phyloP scores from a whole-genome alignment of 2,113 vertebrate species.

The Rhynchomys soricoides region DNA sequence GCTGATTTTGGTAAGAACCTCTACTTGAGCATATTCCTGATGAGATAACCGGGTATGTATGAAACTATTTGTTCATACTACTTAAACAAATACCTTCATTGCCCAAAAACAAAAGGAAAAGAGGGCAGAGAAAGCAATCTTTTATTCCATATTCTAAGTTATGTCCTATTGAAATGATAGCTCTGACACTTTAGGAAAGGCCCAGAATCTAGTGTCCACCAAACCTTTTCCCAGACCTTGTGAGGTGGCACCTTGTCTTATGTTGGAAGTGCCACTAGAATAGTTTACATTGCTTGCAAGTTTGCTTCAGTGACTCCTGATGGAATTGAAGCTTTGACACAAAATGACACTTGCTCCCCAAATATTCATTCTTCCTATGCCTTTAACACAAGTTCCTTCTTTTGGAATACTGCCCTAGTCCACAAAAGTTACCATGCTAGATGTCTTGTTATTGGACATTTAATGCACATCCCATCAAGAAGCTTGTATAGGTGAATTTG shows the following conservation, averaged over 20 bases:
- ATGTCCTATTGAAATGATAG: not conserved
- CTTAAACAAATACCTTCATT: conserved; percentile 7
- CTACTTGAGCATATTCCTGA: not conserved
- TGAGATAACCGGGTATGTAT: not conserved
- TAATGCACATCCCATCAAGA: not conserved
- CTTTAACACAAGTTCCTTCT: not conserved
- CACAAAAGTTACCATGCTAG: not conserved
- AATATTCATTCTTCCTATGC: not conserved
- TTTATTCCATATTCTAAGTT: not conserved
- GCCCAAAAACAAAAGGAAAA: not conserved
- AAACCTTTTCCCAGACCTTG: not conserved
- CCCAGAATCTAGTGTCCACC: not conserved
- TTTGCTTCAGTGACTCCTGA: not conserved
- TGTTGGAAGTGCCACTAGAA: too few relatives aligned
- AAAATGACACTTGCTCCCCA: not conserved
- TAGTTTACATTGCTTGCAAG: not conserved
- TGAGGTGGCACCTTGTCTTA: not conserved
- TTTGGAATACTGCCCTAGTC: not conserved
- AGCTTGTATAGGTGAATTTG: not conserved
- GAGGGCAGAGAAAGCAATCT: not conserved
- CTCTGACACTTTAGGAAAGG: not conserved
- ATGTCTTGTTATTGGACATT: not conserved
- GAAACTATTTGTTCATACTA: not conserved
- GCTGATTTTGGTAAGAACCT: conserved; percentile 7
- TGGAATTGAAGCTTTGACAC: not conserved